Base-by-base conservation (phyloP, 2,888 invertebrate genomes). In the Poecilus cupreus region DNA sequence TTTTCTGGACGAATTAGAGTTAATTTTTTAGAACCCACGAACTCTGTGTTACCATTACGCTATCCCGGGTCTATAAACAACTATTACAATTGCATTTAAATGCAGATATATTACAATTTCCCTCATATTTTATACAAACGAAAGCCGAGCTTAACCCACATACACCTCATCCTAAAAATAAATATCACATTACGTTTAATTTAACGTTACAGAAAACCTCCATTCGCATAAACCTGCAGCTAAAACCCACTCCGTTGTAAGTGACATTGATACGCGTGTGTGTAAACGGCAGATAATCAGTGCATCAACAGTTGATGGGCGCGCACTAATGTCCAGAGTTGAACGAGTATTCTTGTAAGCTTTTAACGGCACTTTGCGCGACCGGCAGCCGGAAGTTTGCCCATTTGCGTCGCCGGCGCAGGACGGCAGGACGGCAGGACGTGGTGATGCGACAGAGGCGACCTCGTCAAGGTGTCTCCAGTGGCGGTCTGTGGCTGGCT, bases 291-390 rank as follows among this genome's bases (percentile, higher is more conserved):
- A 49, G 81, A 81, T 81, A 81, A 81, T 81, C 81, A 81, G 81
- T 46, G 75, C 81, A 75, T 81, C 81, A 81, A 80, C 80, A 60
- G 80, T 74, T 80, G 80, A 72, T 79, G 79, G 32, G 32, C 37
- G n/a, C 20, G 32, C 51, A 43, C 75, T 81, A 81, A 81, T 81
- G 81, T 75, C 75, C 60, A 64, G 64, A 68, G 81, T 75, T 81
- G 74, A 81, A 81, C 81, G 81, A 81, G 81, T 64, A 81, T 81
- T 81, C 81, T 81, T 81, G 81, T 81, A 81, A 32, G 81, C 81
- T 81, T 81, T 81, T 81, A 81, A 81, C 81, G 75, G 81, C 81
- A 74, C 81, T 81, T 75, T 81, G 81, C 74, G 26, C 46, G 60
- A 22, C 22, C 60, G 54, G 6, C 49, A 75, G 26, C 32, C 81